A percentile compares a stretch with the other conserved stretches of the same genome.
phyloP scores from a whole-genome alignment of 1,140 invertebrate genomes.

The Monomorium pharaonis region DNA sequence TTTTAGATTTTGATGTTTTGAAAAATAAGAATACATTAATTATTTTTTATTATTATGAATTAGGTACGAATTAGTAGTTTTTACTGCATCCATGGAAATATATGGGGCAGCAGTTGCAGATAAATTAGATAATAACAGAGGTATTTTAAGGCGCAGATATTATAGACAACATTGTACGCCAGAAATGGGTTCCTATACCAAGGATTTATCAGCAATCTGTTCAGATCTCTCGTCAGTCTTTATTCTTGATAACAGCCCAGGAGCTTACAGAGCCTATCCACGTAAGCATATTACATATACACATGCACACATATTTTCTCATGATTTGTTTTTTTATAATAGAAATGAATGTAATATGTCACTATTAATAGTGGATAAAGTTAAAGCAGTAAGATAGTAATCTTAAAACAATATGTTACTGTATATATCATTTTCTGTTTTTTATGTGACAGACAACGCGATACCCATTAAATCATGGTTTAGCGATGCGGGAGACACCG shows the following conservation, averaged over 20 bases:
- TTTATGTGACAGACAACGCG: constrained; percentile 94
- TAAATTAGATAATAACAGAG: constrained; percentile 97
- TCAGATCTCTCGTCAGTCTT: constrained; percentile 98
- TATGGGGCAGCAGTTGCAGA: constrained; percentile 99
- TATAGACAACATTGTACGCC: constrained; percentile 99
- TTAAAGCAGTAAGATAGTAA: not conserved
- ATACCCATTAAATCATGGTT: constrained; percentile 99
- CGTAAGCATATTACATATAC: constrained; percentile 87
- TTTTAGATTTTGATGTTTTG: not conserved
- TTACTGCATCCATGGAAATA: constrained; percentile 99
- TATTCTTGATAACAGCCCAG: constrained; percentile 99
- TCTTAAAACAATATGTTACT: not conserved
- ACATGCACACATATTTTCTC: constrained; percentile 5
- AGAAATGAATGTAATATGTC: not conserved
- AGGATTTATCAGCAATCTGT: constrained; percentile 98
- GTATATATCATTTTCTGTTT: constrained; percentile 36
- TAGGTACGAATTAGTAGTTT: constrained; percentile 99
- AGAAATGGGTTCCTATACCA: constrained; percentile 98
- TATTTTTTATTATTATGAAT: not conserved
- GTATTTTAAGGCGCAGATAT: constrained; percentile 96
- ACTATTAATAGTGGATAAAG: not conserved
- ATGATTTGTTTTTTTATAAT: not conserved
- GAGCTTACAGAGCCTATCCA: constrained; percentile 98
- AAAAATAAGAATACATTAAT: constrained; percentile 26
- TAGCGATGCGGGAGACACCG: constrained; percentile 98